Base-by-base conservation (phyloP, 2,888 invertebrate species). In the Himalopsyche kuldschensis region DNA sequence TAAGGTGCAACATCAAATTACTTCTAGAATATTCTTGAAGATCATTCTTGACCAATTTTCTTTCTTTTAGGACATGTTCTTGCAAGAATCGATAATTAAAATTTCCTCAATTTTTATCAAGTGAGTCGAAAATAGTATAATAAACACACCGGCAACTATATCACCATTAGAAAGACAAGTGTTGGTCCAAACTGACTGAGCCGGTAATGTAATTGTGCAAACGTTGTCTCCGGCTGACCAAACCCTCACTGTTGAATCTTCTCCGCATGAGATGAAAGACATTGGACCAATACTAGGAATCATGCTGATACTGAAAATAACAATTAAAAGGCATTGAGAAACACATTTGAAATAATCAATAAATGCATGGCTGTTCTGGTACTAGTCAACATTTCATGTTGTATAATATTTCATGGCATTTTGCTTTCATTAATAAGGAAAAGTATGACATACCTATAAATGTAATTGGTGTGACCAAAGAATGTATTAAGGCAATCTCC, bases 141-240 rank as follows among this genome's bases (percentile, higher is more conserved):
- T 10, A n/a, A 20, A 48, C 76, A 6, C 89, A 88, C 98, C 99
- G 55, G 97, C 94, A 20, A 96, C 97, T 87, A 99, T 94, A 89
- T 99, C 99, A 0, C 96, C 96, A 90, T 98, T 98, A 6, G 93
- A 90, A 30, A 99, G 90, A 81, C 95, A 94, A 17, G 94, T 92
- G 1, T 98, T 96, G 85, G 90, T 90, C 99, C 99, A 99, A 0
- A 98, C 95, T 0, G 97, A 97, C 86, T 96, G 95, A 0, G 96
- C 95, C 0, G 99, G 99, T 80, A 97, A 91, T 1, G 92, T 89
- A 31, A 98, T 92, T 5, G 94, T 94, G 87, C 96, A 93, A 1
- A 92, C 90, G 86, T 94, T 92, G 87, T 92, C 92, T 0, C 93
- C 93, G 35, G 93, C 90, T 0, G 91, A 87, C 98, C 98, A 99